Evolutionary conservation across 2,797 vertebrate species (phyloP), one percentile per base, ranked within the genome.

Genomic region (Enteromius anoplus): DNA sequence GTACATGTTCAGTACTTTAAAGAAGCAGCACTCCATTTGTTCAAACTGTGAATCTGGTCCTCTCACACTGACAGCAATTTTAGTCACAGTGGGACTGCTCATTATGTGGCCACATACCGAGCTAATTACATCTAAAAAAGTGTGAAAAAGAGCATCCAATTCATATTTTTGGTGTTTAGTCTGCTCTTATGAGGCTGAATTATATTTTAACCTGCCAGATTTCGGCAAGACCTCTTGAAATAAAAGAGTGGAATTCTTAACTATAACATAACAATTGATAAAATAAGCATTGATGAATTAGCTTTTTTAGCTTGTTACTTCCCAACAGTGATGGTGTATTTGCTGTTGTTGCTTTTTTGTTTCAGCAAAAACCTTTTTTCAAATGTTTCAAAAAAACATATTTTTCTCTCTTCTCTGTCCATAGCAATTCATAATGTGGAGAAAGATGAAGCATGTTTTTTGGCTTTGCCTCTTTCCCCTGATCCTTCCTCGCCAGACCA

Each of bases 21-120:
- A 75, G 45, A 55, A 75, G 62, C n/a, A 23, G 60, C 23, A 40
- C 80, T 75, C 8, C 70, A 62, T 81, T 73, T 64, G 70, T 49
- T 81, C 80, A 53, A 45, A 81, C 60, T 53, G 70, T 65, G 80
- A 75, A 75, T 72, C 58, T 53, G 60, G 34, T 68, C 71, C 45
- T 73, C 60, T 75, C 71, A 82, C 71, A 82, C 71, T 82, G 80
- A 75, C 23, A 82, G 80, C 62, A 82, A 82, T 82, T 82, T 82
- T 82, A 40, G 70, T 82, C 80, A 82, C 80, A 68, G 80, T 82
- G 71, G 71, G 71, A 82, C 62, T 75, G 47, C 47, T 82, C 80
- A 82, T 82, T 82, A 75, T 75, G 32, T 75, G 80, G 49, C 80
- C 71, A 55, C 71, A 75, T 75, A 55, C 80, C 17, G 80, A 82